Percentiles rank a stretch among this genome's conserved stretches.
phyloP scores from a whole-genome alignment of 2,888 invertebrate species.

The Lasioglossum villosulum region DNA sequence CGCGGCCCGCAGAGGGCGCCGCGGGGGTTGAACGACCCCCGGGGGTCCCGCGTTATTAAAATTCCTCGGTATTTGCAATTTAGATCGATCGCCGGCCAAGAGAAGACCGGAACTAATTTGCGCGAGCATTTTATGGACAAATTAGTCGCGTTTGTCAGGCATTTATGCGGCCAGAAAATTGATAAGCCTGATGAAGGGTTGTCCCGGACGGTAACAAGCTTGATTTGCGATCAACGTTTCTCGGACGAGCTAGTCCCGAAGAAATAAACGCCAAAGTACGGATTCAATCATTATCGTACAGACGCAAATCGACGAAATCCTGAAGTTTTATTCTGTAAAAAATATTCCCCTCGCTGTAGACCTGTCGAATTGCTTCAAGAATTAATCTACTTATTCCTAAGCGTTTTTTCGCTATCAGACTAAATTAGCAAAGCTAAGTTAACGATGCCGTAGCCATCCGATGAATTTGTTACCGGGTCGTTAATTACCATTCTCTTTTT shows the following conservation, averaged over 20 bases:
- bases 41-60: conserved; percentile 30
- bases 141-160: conserved; percentile 54
- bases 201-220: conserved; percentile 38
- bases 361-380: no score
- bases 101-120: conserved; percentile 51
- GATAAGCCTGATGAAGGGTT: conserved; percentile 53
- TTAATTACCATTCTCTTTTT: neutral
- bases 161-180: conserved; percentile 56
- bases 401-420: neutral
- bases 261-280: neutral
- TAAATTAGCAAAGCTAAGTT: neutral
- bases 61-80: conserved; percentile 53
- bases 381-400: neutral
- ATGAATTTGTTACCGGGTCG: neutral
- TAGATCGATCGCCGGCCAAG: conserved; percentile 37
- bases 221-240: conserved; percentile 51
- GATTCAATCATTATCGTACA: conserved; percentile 5
- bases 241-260: conserved; percentile 23
- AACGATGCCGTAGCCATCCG: neutral
- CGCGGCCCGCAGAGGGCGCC: neutral
- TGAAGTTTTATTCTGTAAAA: neutral
- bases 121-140: conserved; percentile 52
- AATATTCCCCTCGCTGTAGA: no score
- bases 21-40: conserved; percentile 25
- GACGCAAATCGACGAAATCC: neutral